Evolutionary conservation across 2,797 vertebrate species (phyloP), one percentile per base, ranked within the genome.

Genomic region (Characodon lateralis): DNA sequence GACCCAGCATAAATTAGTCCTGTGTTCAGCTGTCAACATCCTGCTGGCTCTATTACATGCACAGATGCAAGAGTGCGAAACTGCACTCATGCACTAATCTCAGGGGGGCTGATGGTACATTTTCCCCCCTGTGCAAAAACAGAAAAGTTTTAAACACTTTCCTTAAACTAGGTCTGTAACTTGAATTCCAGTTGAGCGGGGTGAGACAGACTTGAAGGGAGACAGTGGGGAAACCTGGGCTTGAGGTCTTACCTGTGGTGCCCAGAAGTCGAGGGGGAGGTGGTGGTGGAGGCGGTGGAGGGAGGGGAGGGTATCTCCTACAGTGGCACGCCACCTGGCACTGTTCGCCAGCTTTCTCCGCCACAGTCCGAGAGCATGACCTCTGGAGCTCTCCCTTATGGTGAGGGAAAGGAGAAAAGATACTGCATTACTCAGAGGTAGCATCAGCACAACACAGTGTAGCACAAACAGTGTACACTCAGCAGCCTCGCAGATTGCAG

Each of bases 321-420:
- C 98, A 98, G 89, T 97, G 97, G 94, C 98, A 98, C 89, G 96
- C 89, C 91, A 97, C 90, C 92, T 97, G 96, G 94, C 97, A 98
- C 91, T 94, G 96, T 89, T 97, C 96, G 41, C 95, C 95, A 94
- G 95, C 95, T 92, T 95, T 95, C 85, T 96, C 96, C 84, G 89
- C 94, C 94, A 94, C 93, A 86, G 95, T 93, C 94, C 93, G 97
- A 90, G 96, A 96, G 90, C 97, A 98, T 95, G 97, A 96, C 94
- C 96, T 97, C 96, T 98, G 97, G 88, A 97, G 95, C 90, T 99
- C 97, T 83, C 95, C 97, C 89, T 96, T 95, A 88, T 96, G 94
- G 90, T 95, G 80, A 92, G 95, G 95, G 80, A 80, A n/a, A 46
- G 66, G 83, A 81, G 74, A 82, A 83, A 75, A 50, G 69, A 78